These are phyloP conservation scores for Spinus pinus DNA, from an alignment of 2,797 vertebrate species.

Conservation along the genomic window DNA sequence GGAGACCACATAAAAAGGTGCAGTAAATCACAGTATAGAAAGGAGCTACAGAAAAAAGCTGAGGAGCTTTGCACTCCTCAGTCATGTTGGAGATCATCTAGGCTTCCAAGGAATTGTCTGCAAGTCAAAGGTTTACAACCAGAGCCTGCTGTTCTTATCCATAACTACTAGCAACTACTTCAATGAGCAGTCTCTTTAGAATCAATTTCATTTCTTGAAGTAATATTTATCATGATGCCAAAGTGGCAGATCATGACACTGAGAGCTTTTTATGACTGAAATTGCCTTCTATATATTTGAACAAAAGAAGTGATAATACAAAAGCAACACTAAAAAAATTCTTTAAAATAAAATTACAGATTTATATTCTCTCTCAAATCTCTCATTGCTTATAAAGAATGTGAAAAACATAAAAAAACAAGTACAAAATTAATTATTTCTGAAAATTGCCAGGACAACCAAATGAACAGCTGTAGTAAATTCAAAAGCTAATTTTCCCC, in stretches of 20 bases:
- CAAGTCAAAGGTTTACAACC: background rate
- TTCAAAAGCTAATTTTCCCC: background rate
- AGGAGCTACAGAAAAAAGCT: background rate
- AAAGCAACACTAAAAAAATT: background rate
- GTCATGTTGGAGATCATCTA: background rate
- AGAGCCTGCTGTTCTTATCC: background rate
- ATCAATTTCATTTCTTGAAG: background rate
- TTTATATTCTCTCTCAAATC: background rate
- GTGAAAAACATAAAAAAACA: background rate
- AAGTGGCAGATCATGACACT: background rate
- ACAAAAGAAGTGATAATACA: background rate
- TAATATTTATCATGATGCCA: background rate
- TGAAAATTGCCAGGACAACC: background rate
- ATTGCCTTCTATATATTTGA: background rate
- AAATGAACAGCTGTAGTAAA: conserved; percentile 3
- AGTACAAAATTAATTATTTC: background rate
- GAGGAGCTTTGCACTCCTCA: background rate
- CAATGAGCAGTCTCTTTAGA: background rate
- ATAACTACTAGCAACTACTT: background rate
- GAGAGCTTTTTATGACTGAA: background rate
- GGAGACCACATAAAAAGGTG: background rate
- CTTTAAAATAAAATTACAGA: background rate
- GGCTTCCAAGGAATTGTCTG: background rate
- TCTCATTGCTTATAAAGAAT: background rate
- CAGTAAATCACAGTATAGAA: background rate